phyloP scores from a whole-genome alignment of 2,888 invertebrate genomes.

The Aplocera efformata region DNA sequence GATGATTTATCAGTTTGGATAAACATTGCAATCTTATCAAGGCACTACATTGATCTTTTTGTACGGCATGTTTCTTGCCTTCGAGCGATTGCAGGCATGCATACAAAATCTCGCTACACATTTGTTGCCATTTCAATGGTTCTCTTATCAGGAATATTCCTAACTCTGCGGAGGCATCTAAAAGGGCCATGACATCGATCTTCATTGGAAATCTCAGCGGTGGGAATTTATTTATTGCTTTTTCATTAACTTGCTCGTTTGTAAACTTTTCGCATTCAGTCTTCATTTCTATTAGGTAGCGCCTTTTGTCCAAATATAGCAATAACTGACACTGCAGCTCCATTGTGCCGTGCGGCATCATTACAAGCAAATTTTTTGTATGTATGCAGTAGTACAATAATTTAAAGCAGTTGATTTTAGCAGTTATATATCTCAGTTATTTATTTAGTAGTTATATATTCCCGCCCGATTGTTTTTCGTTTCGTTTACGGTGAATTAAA shows the following conservation, averaged over 20 bases:
- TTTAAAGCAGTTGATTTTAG: too few relatives aligned
- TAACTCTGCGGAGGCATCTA: conserved; percentile 47
- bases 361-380: too few relatives aligned
- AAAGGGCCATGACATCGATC: conserved; percentile 60
- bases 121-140: conserved; percentile 51
- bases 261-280: conserved; percentile 46
- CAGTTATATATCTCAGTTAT: too few relatives aligned
- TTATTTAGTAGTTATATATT: too few relatives aligned
- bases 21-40: conserved; percentile 51
- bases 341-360: conserved; percentile 33
- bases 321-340: conserved; percentile 51
- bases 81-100: conserved; percentile 50
- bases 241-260: conserved; percentile 40
- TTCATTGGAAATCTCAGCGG: conserved; percentile 54
- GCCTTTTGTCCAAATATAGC: conserved; percentile 61
- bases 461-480: too few relatives aligned
- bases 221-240: conserved; percentile 51
- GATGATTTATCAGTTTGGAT: conserved; percentile 35
- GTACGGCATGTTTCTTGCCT: conserved; percentile 35
- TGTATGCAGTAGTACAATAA: too few relatives aligned
- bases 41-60: conserved; percentile 50
- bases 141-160: conserved; percentile 53
- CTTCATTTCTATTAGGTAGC: conserved; percentile 49
- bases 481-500: too few relatives aligned
- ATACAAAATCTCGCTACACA: conserved; percentile 56